Conservation (phyloP, 2,797 vertebrate species). For the Sebastes matsubarae region DNA sequence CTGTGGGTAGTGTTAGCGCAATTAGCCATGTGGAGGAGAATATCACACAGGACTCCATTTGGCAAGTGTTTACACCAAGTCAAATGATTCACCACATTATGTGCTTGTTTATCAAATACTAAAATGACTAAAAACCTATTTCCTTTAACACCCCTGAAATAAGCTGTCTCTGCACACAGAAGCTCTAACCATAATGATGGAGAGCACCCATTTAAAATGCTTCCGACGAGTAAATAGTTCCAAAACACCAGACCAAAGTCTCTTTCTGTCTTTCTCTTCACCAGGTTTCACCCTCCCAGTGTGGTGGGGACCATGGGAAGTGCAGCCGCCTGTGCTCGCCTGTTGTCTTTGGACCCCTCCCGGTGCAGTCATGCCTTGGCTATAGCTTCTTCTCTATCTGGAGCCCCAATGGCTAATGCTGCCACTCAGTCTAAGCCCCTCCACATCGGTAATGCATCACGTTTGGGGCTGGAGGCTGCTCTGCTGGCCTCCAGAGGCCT, state of each 20-base stretch:
- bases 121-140: constrained; percentile 41
- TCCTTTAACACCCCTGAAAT: constrained; percentile 37
- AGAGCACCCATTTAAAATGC: not conserved
- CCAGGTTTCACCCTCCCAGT: constrained; percentile 91
- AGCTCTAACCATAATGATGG: not conserved
- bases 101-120: constrained; percentile 21
- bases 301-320: constrained; percentile 92
- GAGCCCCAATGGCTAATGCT: constrained; percentile 93
- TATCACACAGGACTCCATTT: constrained; percentile 39
- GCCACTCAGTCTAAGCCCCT: constrained; percentile 90
- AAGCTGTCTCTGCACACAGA: not conserved
- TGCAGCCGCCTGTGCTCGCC: constrained; percentile 86
- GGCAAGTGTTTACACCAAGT: constrained; percentile 48
- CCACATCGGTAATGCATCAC: constrained; percentile 88
- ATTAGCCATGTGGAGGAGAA: constrained; percentile 41
- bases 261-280: constrained; percentile 9
- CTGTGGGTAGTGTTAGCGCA: constrained; percentile 28
- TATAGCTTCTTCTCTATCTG: constrained; percentile 87
- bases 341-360: constrained; percentile 80
- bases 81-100: constrained; percentile 30
- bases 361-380: constrained; percentile 87
- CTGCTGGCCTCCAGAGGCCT: constrained; percentile 87
- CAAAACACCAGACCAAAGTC: constrained; percentile 21
- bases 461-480: constrained; percentile 89
- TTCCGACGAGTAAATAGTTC: not conserved